Base-by-base conservation (phyloP, 2,888 invertebrate genomes). In the Hybos culiciformis region DNA sequence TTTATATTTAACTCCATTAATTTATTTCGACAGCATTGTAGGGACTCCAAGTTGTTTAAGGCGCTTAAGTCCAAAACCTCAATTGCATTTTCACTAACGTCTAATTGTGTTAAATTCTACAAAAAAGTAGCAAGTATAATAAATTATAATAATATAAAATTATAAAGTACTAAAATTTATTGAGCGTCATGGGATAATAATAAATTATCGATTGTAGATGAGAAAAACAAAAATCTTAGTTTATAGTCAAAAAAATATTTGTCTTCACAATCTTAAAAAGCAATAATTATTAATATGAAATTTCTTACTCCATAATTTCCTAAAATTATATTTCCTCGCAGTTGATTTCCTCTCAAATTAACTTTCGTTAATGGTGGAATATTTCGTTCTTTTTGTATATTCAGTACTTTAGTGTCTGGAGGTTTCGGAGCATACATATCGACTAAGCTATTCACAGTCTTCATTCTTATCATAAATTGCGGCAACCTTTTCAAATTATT, bases 301-400 rank as follows among this genome's bases (percentile, higher is more conserved):
- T n/a, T n/a, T n/a, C 74, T 73, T 70, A 85, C 86, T 62, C 83
- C 84, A 65, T 86, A 86, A 62, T 85, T 86, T 43, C 84, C 86
- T 41, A 87, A 74, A 51, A 86, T 80, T 49, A 87, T 86, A 66
- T 80, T 84, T 44, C 86, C 86, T 63, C 85, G 84, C 21, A 86
- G 67, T 50, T 79, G 75, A 63, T 85, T 86, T 49, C 81, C 77
- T 42, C 83, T 70, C 32, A 86, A 68, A 59, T 83, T 84, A n/a
- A 85, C 76, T 50, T 75, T 80, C 29, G 79, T 79, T 15, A 83
- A 66, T 9, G 76, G 74, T 18, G 73, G 66, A 42, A 53, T 56
- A n/a, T n/a, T n/a, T n/a, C n/a, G n/a, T n/a, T n/a, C n/a, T n/a
- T n/a, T n/a, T n/a, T n/a, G n/a, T n/a, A n/a, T 29, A 29, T 5